A percentile compares a stretch with the other conserved stretches of the same genome.
phyloP scores from a whole-genome alignment of 2,797 vertebrate species.

The Cyclura pinguis region DNA sequence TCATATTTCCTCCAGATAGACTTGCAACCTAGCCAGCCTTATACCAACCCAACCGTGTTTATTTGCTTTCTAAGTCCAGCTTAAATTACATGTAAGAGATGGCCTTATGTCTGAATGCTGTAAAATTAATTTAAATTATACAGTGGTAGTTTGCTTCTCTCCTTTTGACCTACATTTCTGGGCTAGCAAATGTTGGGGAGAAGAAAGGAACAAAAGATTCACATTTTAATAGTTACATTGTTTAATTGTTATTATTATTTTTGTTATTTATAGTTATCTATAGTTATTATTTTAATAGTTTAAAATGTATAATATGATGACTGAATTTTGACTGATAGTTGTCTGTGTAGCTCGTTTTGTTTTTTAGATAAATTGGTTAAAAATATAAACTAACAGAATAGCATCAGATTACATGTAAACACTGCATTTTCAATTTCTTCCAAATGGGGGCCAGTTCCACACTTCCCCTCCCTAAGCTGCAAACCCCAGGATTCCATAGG shows the following conservation, averaged over 20 bases:
- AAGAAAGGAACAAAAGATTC: not conserved
- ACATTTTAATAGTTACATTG: not conserved
- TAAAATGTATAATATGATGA: not conserved
- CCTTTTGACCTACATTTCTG: not conserved
- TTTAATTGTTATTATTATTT: too few relatives aligned
- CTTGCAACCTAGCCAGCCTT: constrained; percentile 14
- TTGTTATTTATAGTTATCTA: too few relatives aligned
- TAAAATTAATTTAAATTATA: not conserved
- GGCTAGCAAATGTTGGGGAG: not conserved
- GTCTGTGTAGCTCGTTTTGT: not conserved
- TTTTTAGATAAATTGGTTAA: too few relatives aligned
- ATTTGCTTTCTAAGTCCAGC: constrained; percentile 33
- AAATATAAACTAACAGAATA: too few relatives aligned
- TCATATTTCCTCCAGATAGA: not conserved
- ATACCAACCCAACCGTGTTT: constrained; percentile 1
- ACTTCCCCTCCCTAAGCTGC: too few relatives aligned
- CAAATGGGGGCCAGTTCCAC: too few relatives aligned
- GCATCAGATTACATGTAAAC: too few relatives aligned
- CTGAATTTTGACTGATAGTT: not conserved
- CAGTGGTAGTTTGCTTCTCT: not conserved
- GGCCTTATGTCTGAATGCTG: constrained; percentile 4
- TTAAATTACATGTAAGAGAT: constrained; percentile 15
- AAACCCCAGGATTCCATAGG: too few relatives aligned
- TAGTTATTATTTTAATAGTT: too few relatives aligned
- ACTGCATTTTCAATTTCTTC: too few relatives aligned